Percentiles rank a stretch among this genome's conserved stretches.
Conservation (phyloP, 2,888 invertebrate genomes). For the Thysanoteuthis rhombus region DNA sequence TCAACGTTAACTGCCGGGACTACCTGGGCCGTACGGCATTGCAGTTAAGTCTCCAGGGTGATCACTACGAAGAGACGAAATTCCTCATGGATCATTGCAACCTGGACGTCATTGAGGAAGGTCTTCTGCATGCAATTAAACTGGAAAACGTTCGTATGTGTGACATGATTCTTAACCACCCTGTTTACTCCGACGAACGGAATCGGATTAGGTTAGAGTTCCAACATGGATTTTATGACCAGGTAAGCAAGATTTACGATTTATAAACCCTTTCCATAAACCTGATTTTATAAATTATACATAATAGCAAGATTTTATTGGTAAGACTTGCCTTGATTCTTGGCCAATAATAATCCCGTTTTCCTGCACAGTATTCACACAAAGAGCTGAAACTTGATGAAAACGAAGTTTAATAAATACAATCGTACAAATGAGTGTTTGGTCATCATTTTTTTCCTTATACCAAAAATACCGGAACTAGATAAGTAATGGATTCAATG, state of each 20-base stretch:
- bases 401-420: too few species aligned
- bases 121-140: slow-evolving; percentile 49
- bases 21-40: slow-evolving; percentile 48
- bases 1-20: slow-evolving; percentile 50
- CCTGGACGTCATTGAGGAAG: slow-evolving; percentile 46
- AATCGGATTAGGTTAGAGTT: slow-evolving; percentile 44
- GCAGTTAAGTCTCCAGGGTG: slow-evolving; percentile 44
- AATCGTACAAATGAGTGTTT: too few species aligned
- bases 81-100: slow-evolving; percentile 43
- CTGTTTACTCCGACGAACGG: slow-evolving; percentile 42
- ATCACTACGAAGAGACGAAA: slow-evolving; percentile 47
- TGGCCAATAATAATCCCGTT: too few species aligned
- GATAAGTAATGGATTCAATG: too few species aligned
- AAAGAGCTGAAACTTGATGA: too few species aligned
- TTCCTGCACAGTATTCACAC: too few species aligned
- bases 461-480: too few species aligned
- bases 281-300: too few species aligned
- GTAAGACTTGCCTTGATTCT: too few species aligned
- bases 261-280: too few species aligned
- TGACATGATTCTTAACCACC: slow-evolving; percentile 46
- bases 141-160: slow-evolving; percentile 47
- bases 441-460: too few species aligned
- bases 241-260: not conserved
- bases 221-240: slow-evolving; percentile 47
- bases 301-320: too few species aligned